Evolutionary conservation across 2,113 vertebrate species (phyloP), one percentile per base, ranked within the genome.

Genomic region (Psophia crepitans): DNA sequence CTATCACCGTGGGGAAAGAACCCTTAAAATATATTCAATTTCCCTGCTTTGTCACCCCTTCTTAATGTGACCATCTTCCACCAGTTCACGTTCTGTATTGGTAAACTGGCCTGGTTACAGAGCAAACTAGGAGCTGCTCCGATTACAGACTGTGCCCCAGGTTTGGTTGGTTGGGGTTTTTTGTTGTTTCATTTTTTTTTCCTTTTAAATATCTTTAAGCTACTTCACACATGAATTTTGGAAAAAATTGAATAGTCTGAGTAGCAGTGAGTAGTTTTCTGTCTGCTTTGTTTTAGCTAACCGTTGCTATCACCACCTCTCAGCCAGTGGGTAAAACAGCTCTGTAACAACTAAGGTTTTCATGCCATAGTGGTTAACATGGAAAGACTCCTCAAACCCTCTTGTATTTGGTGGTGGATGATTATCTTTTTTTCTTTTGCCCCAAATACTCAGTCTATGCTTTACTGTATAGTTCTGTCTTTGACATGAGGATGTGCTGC

Each of bases 111-210:
- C n/a, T 46, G 18, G 66, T 39, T 32, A 30, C 30, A 16, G 1
- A 2, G 49, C 44, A 70, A 58, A 26, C 4, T 3, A 27, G 51
- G 39, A 61, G 58, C 41, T 43, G 69, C 61, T 84, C 46, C 12
- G 39, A 17, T 66, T 75, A 79, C 91, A 88, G 56, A 3, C 35
- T 58, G 28, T 30, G 23, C 16, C 15, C 60, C 48, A 27, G 3
- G 5, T 74, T 87, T 87, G 35, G 22, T 22, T 65, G 33, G 81
- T 56, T 2, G 11, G 26, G 9, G 12, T 56, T 39, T 26, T n/a
- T 11, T 35, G n/a, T 28, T 14, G 0, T 0, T 44, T 28, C 51
- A 14, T 43, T 30, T n/a, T 6, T 13, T 60, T 35, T 4, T 19
- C 35, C 18, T 4, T 37, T 24, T 14, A 24, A 33, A 23, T 27